Percentiles rank a stretch among this genome's conserved stretches.
Conservation (phyloP, 2,113 vertebrate genomes). For the Caretta caretta region DNA sequence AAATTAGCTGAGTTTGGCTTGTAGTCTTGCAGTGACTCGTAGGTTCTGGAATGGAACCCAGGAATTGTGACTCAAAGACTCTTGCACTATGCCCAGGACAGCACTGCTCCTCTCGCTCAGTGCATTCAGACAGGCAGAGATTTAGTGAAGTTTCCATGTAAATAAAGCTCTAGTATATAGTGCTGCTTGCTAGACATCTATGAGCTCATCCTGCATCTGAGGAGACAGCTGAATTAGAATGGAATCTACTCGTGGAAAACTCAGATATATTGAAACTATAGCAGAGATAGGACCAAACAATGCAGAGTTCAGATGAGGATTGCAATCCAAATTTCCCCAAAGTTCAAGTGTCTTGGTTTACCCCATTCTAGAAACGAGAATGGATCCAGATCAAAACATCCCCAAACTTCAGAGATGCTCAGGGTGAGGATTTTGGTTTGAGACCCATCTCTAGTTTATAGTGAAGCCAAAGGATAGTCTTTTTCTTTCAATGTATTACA, state of each 20-base stretch:
- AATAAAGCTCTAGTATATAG: neutral
- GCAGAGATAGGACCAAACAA: constrained; percentile 49
- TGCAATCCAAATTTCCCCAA: constrained; percentile 27
- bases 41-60: neutral
- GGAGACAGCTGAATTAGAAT: constrained; percentile 4
- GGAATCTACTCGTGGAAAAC: neutral
- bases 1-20: neutral
- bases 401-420: neutral
- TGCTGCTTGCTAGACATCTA: neutral
- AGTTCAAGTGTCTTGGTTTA: constrained; percentile 65
- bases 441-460: neutral
- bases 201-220: neutral
- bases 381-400: too few relatives aligned
- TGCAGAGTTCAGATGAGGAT: constrained; percentile 29
- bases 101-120: fast-evolving
- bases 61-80: fast-evolving
- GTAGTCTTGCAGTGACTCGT: neutral
- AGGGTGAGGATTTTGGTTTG: neutral
- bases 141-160: fast-evolving
- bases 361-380: constrained; percentile 29
- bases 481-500: too few relatives aligned
- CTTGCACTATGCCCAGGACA: fast-evolving
- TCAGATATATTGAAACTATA: neutral
- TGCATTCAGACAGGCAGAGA: neutral
- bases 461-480: too few relatives aligned